Percentiles rank a stretch among this genome's conserved stretches.
phyloP scores from a whole-genome alignment of 2,113 vertebrate genomes.

The Cephalopholis sonnerati region DNA sequence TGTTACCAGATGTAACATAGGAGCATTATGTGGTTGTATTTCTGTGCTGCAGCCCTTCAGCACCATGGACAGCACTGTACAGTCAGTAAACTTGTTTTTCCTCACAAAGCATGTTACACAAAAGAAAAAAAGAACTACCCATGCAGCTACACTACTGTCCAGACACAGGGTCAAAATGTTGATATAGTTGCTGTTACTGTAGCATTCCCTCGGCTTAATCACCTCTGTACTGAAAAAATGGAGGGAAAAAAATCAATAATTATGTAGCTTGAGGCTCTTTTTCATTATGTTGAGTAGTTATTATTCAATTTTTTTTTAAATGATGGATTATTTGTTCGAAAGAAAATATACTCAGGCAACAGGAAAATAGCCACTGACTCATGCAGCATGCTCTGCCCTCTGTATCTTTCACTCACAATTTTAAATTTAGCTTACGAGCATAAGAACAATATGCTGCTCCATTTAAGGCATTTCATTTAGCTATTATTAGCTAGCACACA shows the following conservation, averaged over 20 bases:
- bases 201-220: conserved; percentile 23
- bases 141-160: background rate
- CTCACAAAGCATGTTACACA: background rate
- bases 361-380: conserved; percentile 33
- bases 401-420: conserved; percentile 29
- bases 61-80: conserved; percentile 77
- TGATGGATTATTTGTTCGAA: conserved; percentile 43
- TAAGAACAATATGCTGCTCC: conserved; percentile 11
- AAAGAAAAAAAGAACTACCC: background rate
- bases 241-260: conserved; percentile 24
- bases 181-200: conserved; percentile 7
- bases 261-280: conserved; percentile 40
- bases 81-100: conserved; percentile 9
- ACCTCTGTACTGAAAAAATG: conserved; percentile 12
- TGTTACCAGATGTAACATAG: conserved; percentile 8
- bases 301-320: background rate
- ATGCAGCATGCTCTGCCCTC: conserved; percentile 22
- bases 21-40: conserved; percentile 17
- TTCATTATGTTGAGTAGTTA: conserved; percentile 51
- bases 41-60: conserved; percentile 62
- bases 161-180: conserved; percentile 35
- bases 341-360: conserved; percentile 24
- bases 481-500: conserved; percentile 52
- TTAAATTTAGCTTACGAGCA: conserved; percentile 27
- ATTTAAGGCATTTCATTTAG: conserved; percentile 38